A percentile compares a stretch with the other conserved stretches of the same genome.
Conservation (phyloP, 2,888 invertebrate species). For the Nyleta sp. region DNA sequence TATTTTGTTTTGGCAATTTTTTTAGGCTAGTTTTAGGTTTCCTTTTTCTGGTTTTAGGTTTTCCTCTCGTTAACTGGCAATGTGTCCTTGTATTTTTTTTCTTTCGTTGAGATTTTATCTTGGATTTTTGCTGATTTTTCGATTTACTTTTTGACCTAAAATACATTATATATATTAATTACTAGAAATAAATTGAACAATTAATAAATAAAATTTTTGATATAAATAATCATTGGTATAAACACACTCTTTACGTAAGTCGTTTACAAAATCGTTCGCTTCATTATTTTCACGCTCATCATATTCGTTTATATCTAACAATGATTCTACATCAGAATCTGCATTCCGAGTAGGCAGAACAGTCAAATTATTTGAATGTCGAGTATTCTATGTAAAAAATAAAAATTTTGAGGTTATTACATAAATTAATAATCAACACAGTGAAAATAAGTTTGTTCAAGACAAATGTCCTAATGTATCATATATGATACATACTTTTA, state of each 20-base stretch:
- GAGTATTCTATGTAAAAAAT: conserved; percentile 11
- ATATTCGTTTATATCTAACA: conserved; percentile 4
- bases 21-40: not conserved
- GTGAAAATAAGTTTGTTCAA: conserved; percentile 4
- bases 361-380: not conserved
- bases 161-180: not conserved
- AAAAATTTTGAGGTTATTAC: not conserved
- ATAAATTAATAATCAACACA: not conserved
- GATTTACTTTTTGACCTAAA: not conserved
- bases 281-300: not conserved
- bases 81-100: not conserved
- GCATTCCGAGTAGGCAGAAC: not conserved
- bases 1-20: not conserved
- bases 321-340: conserved; percentile 5
- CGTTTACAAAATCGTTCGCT: not conserved
- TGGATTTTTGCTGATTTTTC: too few relatives aligned
- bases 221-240: conserved; percentile 5
- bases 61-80: not conserved
- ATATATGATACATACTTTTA: conserved; percentile 11
- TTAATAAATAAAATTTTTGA: not conserved
- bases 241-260: not conserved
- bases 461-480: conserved; percentile 9
- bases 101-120: not conserved
- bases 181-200: not conserved
- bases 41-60: not conserved